Conservation (phyloP, 2,113 vertebrate genomes). For the Apaloderma vittatum region DNA sequence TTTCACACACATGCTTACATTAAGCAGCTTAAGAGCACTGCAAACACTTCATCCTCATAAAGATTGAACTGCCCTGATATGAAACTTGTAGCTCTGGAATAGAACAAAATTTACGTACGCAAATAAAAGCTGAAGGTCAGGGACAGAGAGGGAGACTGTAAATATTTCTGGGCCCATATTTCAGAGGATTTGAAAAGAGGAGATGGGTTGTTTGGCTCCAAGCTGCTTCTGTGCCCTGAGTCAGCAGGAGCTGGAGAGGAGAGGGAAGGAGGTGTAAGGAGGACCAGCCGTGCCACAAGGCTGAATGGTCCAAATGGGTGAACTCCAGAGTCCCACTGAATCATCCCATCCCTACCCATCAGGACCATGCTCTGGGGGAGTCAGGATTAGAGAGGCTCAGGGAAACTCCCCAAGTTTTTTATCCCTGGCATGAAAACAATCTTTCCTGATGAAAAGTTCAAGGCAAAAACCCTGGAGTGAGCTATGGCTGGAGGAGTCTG, state of each 20-base stretch:
- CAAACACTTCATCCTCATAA: conserved; percentile 76
- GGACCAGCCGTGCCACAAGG: not conserved
- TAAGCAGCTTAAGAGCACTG: conserved; percentile 71
- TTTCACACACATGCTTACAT: conserved; percentile 71
- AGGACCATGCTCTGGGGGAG: not conserved
- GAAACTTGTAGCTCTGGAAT: conserved; percentile 58
- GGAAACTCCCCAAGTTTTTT: not conserved
- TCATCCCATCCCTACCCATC: not conserved
- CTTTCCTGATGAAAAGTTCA: not conserved
- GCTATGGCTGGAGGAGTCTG: not conserved
- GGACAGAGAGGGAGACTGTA: conserved; percentile 47
- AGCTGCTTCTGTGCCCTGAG: conserved; percentile 29
- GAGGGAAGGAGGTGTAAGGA: not conserved
- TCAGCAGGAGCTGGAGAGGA: conserved; percentile 14
- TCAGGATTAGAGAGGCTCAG: not conserved
- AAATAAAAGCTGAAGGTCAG: conserved; percentile 76
- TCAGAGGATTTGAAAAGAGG: not conserved
- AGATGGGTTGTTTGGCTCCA: not conserved
- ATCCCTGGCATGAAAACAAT: not conserved
- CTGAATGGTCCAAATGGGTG: not conserved
- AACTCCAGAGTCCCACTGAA: not conserved
- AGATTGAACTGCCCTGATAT: conserved; percentile 75
- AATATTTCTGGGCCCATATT: conserved; percentile 49
- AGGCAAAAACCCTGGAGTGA: not conserved
- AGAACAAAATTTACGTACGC: conserved; percentile 67